A percentile compares a stretch with the other conserved stretches of the same genome.
Evolutionary conservation across 2,113 vertebrate genomes (phyloP).

Genomic region (Anguilla japonica): DNA sequence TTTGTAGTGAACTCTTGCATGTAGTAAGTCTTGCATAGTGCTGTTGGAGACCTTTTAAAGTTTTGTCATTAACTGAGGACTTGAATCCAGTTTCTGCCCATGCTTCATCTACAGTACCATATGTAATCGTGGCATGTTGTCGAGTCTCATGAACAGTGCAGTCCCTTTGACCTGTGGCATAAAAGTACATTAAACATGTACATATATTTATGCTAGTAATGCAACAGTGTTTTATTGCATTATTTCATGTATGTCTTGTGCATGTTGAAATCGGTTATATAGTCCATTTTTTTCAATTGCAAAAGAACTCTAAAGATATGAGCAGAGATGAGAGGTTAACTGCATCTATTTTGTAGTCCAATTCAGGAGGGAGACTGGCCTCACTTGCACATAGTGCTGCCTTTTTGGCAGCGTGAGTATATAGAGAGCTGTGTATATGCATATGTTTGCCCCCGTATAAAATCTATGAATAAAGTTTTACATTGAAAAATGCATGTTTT

Average conservation of each 20-base stretch:
- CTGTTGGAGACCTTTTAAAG: background rate
- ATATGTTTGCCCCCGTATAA: background rate
- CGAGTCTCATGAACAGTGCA: background rate
- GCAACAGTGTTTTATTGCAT: background rate
- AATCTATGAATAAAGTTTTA: background rate
- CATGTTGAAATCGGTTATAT: background rate
- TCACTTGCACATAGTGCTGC: background rate
- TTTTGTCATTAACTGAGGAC: slow-evolving; percentile 7
- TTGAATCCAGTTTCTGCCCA: slow-evolving; percentile 16
- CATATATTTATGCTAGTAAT: background rate
- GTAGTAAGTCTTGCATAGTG: background rate
- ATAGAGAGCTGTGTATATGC: background rate
- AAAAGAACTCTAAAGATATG: background rate
- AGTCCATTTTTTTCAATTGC: background rate
- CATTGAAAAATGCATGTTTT: background rate
- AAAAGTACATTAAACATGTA: background rate
- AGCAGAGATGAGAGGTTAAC: background rate
- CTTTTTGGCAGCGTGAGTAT: background rate
- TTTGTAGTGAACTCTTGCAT: slow-evolving; percentile 21
- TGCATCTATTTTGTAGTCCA: background rate
- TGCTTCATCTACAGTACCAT: slow-evolving; percentile 4
- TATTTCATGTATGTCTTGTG: background rate
- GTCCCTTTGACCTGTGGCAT: background rate
- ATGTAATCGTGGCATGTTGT: background rate
- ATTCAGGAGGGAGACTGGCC: background rate